Base-by-base conservation (phyloP, 2,797 vertebrate genomes). In the Glossophaga mutica region DNA sequence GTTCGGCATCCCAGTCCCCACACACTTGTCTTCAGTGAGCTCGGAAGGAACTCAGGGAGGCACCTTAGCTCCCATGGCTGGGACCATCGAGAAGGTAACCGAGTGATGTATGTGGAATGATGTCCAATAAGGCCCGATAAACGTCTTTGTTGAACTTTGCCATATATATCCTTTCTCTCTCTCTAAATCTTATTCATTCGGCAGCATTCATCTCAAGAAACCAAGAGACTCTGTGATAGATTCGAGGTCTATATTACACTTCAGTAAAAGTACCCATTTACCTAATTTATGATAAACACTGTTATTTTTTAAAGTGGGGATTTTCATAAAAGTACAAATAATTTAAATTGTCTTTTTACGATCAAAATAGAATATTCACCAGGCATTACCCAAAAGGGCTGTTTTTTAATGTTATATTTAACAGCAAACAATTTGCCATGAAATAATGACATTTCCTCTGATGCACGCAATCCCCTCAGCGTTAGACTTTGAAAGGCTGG, bases 61-160 rank as follows among this genome's bases (percentile, higher is more conserved):
- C 22, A 98, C 99, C 0, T 94, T 99, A 67, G 99, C 99, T 0
- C 99, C 99, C 71, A 99, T 99, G 99, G 99, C 99, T 0, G 99
- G 99, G 94, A 99, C 99, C 50, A 99, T 99, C 87, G 99, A 99
- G 98, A 99, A 99, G 99, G 99, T 99, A 97, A 98, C 82, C 5
- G 24, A 0, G 0, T 8, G 32, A 19, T 39, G 19, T 32, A 9
- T 77, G 14, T 74, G 39, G 34, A 29, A 1, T 22, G 9, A 42
- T 16, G 55, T 14, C 67, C 46, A 42, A 0, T 10, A 44, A 77
- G 37, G 16, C 62, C 29, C 46, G 19, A 2, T 5, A 16, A 78
- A 26, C 37, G 0, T 57, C 70, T 90, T 34, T 71, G 12, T 77
- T 83, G 57, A 90, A 29, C 8, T 94, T 81, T 32, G 9, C 70